Conservation (phyloP, 1,140 invertebrate genomes). For the Leucophenga varia region DNA sequence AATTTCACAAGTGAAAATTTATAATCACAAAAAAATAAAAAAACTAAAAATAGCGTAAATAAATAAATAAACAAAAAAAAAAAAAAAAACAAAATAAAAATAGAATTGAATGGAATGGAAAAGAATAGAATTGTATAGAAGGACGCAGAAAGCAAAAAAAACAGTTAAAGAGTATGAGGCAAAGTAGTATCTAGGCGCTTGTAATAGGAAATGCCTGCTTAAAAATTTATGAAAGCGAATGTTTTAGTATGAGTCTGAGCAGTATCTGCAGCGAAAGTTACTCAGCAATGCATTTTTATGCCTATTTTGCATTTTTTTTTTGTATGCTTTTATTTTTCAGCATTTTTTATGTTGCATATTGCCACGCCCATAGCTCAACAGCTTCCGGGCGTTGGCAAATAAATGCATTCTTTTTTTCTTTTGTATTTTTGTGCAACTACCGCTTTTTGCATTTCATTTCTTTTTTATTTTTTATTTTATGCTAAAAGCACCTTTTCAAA, state of each 20-base stretch:
- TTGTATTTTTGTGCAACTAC: too few species aligned
- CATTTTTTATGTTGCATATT: constrained; percentile 4
- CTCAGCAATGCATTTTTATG: constrained; percentile 18
- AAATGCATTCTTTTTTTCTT: too few species aligned
- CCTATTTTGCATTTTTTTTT: constrained; percentile 37
- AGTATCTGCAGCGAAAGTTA: constrained; percentile 24
- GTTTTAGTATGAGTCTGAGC: not conserved
- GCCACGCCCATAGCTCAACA: too few species aligned
- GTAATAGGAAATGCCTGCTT: too few species aligned
- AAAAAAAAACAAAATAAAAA: constrained; percentile 6
- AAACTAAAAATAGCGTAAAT: constrained; percentile 30
- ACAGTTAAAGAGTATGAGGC: constrained; percentile 16
- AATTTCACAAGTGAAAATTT: constrained; percentile 34
- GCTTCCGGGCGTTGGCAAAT: too few species aligned
- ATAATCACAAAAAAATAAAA: not conserved
- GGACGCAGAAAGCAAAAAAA: not conserved
- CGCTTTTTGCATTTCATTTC: too few species aligned
- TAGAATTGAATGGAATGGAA: constrained; percentile 35
- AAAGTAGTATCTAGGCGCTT: constrained; percentile 12
- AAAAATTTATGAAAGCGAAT: not conserved
- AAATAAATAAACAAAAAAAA: constrained; percentile 19
- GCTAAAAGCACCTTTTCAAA: too few species aligned
- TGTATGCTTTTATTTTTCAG: constrained; percentile 19
- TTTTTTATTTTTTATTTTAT: too few species aligned
- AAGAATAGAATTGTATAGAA: too few species aligned